Evolutionary conservation across 1,140 invertebrate genomes (phyloP), one percentile per base, ranked within the genome.

Genomic region (Chymomyza costata): DNA sequence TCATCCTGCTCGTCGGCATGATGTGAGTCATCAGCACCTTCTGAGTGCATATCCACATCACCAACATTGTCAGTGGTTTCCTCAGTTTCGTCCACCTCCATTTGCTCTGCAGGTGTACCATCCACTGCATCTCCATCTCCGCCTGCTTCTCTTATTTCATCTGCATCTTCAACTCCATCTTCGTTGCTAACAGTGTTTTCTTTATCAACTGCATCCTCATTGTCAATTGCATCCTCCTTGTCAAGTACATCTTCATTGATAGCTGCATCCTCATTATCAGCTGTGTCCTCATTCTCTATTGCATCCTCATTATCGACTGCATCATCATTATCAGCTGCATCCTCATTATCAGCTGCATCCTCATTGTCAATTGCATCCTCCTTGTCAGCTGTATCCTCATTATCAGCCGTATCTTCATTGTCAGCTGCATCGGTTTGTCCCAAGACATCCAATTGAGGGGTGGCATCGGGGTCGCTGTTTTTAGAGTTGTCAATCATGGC

Each of bases 241-340:
- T 2, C 28, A 14, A 65, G 56, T 41, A 55, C 52, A 14, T 41
- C 47, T 17, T 71, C 50, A n/a, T 35, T 31, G 14, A 1, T 16
- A 14, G 35, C 58, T 37, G 59, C 60, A 32, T 25, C 64, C n/a
- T 68, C 65, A 39, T 59, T 65, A 54, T 63, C 85, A 48, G 35
- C 58, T 37, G 59, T 57, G 32, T 85, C 83, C 48, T 74, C 82
- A 17, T 86, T 65, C 55, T 63, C 82, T 80, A 74, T 74, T 8
- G 83, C 82, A 30, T 76, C 71, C 14, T 85, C 73, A 66, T 86
- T 84, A 64, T 87, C 86, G 11, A 84, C 73, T 10, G 82, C 62
- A 53, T 80, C 82, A 51, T 49, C 64, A 7, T 86, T 84, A 64
- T 67, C 68, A 2, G 30, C 32, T 5, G 10, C 38, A 5, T 40